These are phyloP conservation scores for Cetoscarus ocellatus DNA, from an alignment of 2,797 vertebrate genomes.

Conservation along the genomic window DNA sequence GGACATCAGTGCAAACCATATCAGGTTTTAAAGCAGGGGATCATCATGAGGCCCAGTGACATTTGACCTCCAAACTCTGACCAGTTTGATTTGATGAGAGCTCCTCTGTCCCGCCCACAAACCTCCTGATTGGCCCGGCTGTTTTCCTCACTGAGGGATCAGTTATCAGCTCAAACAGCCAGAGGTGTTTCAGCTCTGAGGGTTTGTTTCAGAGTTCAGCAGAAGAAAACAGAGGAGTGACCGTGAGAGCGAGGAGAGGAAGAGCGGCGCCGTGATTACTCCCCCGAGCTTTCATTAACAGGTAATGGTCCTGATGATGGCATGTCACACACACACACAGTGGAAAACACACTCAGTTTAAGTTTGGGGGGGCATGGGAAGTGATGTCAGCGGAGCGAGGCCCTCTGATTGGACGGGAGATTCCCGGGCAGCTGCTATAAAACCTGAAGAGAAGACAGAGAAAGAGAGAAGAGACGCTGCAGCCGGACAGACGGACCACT, in stretches of 20 bases:
- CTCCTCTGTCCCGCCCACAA: no score
- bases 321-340: slow-evolving; percentile 34
- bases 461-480: slow-evolving; percentile 69
- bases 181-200: no score
- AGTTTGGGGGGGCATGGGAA: slow-evolving; percentile 83
- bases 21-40: no score
- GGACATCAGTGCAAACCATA: no score
- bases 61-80: no score
- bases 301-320: slow-evolving; percentile 79
- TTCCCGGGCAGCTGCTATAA: slow-evolving; percentile 91
- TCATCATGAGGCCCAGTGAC: no score
- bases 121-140: no score
- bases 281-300: slow-evolving; percentile 68
- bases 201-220: neutral
- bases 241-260: neutral
- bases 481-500: slow-evolving; percentile 57
- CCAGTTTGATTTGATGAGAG: no score
- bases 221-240: neutral
- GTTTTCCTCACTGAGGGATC: no score
- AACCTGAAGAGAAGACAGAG: slow-evolving; percentile 79
- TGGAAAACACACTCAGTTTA: slow-evolving; percentile 46
- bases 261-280: slow-evolving; percentile 33
- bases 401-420: slow-evolving; percentile 89
- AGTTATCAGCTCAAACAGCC: no score
- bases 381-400: slow-evolving; percentile 91